phyloP scores from a whole-genome alignment of 2,797 vertebrate species.

The Gallirallus australis region DNA sequence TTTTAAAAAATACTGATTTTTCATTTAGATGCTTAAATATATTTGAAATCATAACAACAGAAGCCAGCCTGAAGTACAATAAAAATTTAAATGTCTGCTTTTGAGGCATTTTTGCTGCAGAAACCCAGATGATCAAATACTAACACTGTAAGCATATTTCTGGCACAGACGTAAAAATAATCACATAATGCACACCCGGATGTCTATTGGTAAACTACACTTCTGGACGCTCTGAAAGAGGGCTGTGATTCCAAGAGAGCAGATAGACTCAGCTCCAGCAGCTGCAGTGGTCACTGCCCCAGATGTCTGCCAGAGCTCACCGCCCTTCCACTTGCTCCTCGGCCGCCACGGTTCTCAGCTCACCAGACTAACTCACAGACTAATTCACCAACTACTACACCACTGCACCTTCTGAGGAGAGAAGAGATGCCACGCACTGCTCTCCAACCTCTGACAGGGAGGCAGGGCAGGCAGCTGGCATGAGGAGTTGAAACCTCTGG shows the following conservation, averaged over 20 bases:
- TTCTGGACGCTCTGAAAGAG: conserved; percentile 9
- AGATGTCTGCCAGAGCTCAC: neutral
- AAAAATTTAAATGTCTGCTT: conserved; percentile 23
- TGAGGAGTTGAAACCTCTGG: neutral
- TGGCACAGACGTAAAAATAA: conserved; percentile 12
- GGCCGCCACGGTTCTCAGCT: neutral
- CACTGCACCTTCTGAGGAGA: neutral
- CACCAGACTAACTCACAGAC: neutral
- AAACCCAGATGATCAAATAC: neutral
- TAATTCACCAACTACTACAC: neutral
- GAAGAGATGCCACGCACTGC: neutral
- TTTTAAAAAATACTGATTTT: conserved; percentile 33
- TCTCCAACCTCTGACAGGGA: neutral
- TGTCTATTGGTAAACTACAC: conserved; percentile 21
- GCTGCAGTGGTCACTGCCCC: neutral
- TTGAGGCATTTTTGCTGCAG: conserved; percentile 29
- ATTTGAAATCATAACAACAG: conserved; percentile 51
- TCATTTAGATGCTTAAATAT: conserved; percentile 51
- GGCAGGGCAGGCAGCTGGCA: neutral
- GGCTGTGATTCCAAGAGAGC: neutral
- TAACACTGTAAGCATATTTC: conserved; percentile 34
- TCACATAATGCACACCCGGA: neutral
- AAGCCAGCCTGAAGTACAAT: conserved; percentile 67
- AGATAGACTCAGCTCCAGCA: neutral
- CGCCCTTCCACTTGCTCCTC: neutral